phyloP scores from a whole-genome alignment of 2,888 invertebrate genomes.

The Polyommatus icarus region DNA sequence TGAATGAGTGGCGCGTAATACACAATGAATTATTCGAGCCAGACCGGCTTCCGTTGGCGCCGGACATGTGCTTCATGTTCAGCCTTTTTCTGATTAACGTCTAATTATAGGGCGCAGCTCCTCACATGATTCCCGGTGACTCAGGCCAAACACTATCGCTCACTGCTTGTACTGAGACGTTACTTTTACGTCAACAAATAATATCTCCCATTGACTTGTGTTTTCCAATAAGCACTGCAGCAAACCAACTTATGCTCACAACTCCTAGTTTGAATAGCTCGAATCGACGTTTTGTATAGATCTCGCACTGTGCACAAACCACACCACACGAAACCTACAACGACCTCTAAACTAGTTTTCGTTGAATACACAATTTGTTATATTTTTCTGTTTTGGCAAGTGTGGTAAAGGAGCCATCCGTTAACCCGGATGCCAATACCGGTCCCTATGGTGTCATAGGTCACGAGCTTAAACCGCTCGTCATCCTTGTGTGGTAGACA shows the following conservation, averaged over 20 bases:
- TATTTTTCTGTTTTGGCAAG: neutral
- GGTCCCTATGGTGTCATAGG: slow-evolving; percentile 26
- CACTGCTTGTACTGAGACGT: slow-evolving; percentile 35
- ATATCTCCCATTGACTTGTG: neutral
- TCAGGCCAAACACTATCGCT: slow-evolving; percentile 61
- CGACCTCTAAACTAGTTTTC: slow-evolving; percentile 17
- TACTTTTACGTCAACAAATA: neutral
- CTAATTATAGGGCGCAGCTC: slow-evolving; percentile 75
- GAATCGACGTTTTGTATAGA: neutral
- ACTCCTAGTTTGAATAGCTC: neutral
- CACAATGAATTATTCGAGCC: slow-evolving; percentile 72
- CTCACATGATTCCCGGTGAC: slow-evolving; percentile 68
- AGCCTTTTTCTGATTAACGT: slow-evolving; percentile 75
- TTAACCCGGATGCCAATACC: slow-evolving; percentile 60
- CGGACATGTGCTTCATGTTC: slow-evolving; percentile 65
- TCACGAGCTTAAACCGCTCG: slow-evolving; percentile 29
- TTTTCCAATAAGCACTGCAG: neutral
- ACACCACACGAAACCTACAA: neutral
- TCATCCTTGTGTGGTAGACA: slow-evolving; percentile 39
- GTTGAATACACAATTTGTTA: neutral
- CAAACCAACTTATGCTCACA: neutral
- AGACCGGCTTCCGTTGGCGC: slow-evolving; percentile 72
- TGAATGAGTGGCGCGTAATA: slow-evolving; percentile 66
- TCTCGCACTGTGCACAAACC: neutral
- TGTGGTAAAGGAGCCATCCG: slow-evolving; percentile 38